Conservation (phyloP, 2,888 invertebrate genomes). For the Hyles lineata region DNA sequence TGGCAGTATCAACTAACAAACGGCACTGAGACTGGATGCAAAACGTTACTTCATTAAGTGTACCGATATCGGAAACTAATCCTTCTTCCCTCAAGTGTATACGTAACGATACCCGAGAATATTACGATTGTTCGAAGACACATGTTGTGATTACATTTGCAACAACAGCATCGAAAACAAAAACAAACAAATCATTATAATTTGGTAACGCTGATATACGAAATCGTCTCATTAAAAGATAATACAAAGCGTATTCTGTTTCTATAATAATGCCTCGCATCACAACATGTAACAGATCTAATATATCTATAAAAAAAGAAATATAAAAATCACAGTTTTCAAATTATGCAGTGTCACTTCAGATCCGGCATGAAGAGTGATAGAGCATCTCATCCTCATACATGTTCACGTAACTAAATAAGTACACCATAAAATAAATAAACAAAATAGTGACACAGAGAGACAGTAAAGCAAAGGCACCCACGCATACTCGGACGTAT, state of each 20-base stretch:
- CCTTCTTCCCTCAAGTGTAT: conserved; percentile 74
- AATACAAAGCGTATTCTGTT: conserved; percentile 44
- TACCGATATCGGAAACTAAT: conserved; percentile 51
- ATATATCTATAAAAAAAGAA: conserved; percentile 77
- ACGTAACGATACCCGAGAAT: conserved; percentile 69
- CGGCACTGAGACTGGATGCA: conserved; percentile 34
- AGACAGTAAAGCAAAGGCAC: conserved; percentile 79
- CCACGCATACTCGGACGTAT: conserved; percentile 71
- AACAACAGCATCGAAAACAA: conserved; percentile 60
- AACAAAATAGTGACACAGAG: conserved; percentile 76
- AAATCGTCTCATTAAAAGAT: conserved; percentile 50
- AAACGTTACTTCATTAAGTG: conserved; percentile 36
- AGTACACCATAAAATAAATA: conserved; percentile 79
- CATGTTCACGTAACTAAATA: conserved; percentile 77
- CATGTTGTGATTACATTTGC: conserved; percentile 74
- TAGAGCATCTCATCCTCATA: conserved; percentile 70
- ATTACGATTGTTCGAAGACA: conserved; percentile 64
- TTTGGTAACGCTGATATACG: conserved; percentile 60
- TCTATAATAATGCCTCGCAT: conserved; percentile 65
- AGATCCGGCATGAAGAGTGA: conserved; percentile 77
- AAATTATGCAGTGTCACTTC: conserved; percentile 84
- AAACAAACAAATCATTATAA: conserved; percentile 46
- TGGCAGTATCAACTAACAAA: conserved; percentile 61
- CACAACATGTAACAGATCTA: conserved; percentile 83
- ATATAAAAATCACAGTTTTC: conserved; percentile 84